These are phyloP conservation scores for Heterohyrax brucei DNA, from an alignment of 2,797 vertebrate genomes.

Conservation along the genomic window DNA sequence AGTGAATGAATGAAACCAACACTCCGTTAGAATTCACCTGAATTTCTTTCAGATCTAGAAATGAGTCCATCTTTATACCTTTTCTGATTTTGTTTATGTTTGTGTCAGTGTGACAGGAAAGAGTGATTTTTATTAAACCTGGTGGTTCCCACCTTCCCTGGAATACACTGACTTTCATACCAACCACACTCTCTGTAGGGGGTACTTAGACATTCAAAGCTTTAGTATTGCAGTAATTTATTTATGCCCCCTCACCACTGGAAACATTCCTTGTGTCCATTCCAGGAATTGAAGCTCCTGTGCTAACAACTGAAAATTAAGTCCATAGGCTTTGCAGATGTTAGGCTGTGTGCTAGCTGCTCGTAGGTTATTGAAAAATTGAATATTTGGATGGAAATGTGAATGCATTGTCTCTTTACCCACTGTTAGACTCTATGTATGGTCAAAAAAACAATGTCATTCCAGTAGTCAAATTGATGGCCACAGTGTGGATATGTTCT, in stretches of 20 bases:
- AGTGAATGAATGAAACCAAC: not conserved
- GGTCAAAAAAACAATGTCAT: not conserved
- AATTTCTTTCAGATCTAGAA: not conserved
- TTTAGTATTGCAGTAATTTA: not conserved
- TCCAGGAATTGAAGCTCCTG: not conserved
- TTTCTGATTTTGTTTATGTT: not conserved
- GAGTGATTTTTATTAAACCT: not conserved
- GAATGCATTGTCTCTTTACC: not conserved
- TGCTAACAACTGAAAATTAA: constrained; percentile 3
- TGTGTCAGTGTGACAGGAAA: not conserved
- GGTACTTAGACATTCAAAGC: not conserved
- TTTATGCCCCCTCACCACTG: not conserved
- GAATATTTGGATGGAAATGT: not conserved
- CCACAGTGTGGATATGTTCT: not conserved
- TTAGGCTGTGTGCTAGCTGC: not conserved
- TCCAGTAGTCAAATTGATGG: not conserved
- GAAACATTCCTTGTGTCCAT: not conserved
- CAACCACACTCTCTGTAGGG: not conserved
- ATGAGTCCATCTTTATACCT: not conserved
- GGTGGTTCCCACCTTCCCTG: not conserved
- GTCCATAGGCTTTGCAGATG: not conserved
- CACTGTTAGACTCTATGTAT: not conserved
- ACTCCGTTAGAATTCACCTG: constrained; percentile 14
- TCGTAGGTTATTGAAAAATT: not conserved
- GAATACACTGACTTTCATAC: not conserved